Base-by-base conservation (phyloP, 2,888 invertebrate species). In the Oxyteleia sp. region DNA sequence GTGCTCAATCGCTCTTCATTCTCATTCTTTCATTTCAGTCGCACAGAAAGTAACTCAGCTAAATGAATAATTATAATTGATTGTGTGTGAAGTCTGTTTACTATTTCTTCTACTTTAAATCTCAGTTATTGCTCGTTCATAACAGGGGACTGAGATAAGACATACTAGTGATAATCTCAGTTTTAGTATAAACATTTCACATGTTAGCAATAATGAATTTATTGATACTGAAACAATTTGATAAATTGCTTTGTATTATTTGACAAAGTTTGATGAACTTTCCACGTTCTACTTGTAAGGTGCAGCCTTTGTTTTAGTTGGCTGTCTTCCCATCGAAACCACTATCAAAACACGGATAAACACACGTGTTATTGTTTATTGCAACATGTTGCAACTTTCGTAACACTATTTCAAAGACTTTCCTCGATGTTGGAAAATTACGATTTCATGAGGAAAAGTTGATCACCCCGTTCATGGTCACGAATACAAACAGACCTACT, bases 101-200 rank as follows among this genome's bases (percentile, higher is more conserved):
- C 57, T 57, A 57, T 57, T 5, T 38, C 57, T 38, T 35, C 57
- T 38, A 57, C 57, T 57, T 57, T 38, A 57, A 35, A 57, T 57
- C 57, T 57, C 57, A 18, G 38, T 57, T 57, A 38, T 57, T 57
- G 20, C 20, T 57, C 57, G 57, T 57, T 57, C 57, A 57, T 38
- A 57, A 57, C 57, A 57, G 38, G 38, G 57, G 57, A 57, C 38
- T 38, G 11, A 35, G 55, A 55, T 55, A 55, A 35, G n/a, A 38
- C 18, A 18, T 38, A 16, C 55, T 18, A 35, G 5, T n/a, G 55
- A 35, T 55, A 55, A 38, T 35, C 32, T 10, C 55, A 55, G 35
- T 55, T 55, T 55, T 35, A 35, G 32, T 55, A 35, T 38, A 35
- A 55, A 55, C 55, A 53, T 29, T 53, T 15, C 23, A 26, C 7